Conservation (phyloP, 92 coral and sea anemone species). For the Phymanthus crucifer region DNA sequence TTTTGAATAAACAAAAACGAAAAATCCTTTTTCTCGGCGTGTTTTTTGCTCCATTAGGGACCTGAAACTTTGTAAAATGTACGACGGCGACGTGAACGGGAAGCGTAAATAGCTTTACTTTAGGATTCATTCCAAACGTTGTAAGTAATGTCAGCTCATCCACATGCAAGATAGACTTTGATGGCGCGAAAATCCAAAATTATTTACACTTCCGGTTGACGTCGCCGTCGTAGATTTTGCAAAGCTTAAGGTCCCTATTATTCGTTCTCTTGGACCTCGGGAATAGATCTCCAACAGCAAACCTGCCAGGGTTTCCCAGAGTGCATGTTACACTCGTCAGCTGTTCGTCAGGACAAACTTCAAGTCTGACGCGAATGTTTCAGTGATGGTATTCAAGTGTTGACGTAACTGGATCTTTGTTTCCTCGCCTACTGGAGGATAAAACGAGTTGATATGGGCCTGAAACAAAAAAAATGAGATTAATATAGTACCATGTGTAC, state of each 20-base stretch:
- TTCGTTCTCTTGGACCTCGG: too few relatives aligned
- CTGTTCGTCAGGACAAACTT: constrained; percentile 81
- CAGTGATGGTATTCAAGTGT: constrained; percentile 57
- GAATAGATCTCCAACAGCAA: too few relatives aligned
- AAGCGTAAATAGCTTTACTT: too few relatives aligned
- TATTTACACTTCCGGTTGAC: too few relatives aligned
- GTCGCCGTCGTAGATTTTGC: too few relatives aligned
- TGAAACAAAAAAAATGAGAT: constrained; percentile 16
- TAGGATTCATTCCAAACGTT: too few relatives aligned
- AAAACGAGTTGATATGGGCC: constrained; percentile 46
- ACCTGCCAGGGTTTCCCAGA: too few relatives aligned
- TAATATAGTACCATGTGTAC: neutral
- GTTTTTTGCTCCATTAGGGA: neutral
- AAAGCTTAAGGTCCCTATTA: too few relatives aligned
- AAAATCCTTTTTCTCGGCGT: neutral
- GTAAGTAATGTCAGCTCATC: too few relatives aligned
- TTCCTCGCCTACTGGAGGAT: constrained; percentile 75
- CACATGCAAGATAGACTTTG: too few relatives aligned
- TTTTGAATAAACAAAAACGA: neutral
- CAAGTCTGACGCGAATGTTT: constrained; percentile 74
- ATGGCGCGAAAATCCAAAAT: too few relatives aligned
- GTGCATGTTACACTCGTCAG: constrained; percentile 27
- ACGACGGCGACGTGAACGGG: too few relatives aligned
- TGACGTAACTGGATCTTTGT: constrained; percentile 58
- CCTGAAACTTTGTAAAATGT: neutral